Evolutionary conservation across 2,797 vertebrate genomes (phyloP), one percentile per base, ranked within the genome.

Genomic region (Capromys pilorides): DNA sequence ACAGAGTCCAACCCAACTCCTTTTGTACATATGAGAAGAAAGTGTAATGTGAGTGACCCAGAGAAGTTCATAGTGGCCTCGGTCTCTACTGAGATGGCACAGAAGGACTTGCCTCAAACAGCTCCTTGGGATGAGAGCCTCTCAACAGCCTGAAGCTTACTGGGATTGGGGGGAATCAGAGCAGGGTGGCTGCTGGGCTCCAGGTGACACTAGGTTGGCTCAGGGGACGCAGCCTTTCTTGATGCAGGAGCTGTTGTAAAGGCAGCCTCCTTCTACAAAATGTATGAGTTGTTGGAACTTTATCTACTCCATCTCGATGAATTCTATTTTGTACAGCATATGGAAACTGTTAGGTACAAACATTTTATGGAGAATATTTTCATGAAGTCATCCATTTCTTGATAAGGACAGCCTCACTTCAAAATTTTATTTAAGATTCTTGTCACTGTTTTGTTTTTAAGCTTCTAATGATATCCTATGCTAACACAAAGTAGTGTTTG

Each of bases 391-490:
- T 10, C 6, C 59, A 90, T 14, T 75, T 95, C 67, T 59, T 41
- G 5, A 80, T 33, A 81, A 95, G 24, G 57, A 93, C 28, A 77
- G 39, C 39, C 16, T 10, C 10, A 36, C 10, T 33, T 86, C 80
- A 49, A 33, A 49, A 61, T 79, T 91, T 94, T 88, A 71, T 33
- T 83, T n/a, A 26, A 77, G 45, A 89, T 85, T 64, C 33, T 33
- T 41, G 31, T 59, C 19, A 21, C 33, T 51, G 33, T 6, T 3
- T 54, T 78, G n/a, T 80, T 51, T 26, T 6, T 57, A 64, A 80
- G 59, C 16, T 2, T 39, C 67, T 26, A 36, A 8, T 39, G 62
- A 82, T 54, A 31, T 49, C 22, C 84, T 41, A 71, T 8, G 12
- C 28, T 69, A 33, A 57, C 16, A 39, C 21, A 36, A 33, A 86